Evolutionary conservation across 1,140 invertebrate genomes (phyloP).

Genomic region (Lepidurus couesii): DNA sequence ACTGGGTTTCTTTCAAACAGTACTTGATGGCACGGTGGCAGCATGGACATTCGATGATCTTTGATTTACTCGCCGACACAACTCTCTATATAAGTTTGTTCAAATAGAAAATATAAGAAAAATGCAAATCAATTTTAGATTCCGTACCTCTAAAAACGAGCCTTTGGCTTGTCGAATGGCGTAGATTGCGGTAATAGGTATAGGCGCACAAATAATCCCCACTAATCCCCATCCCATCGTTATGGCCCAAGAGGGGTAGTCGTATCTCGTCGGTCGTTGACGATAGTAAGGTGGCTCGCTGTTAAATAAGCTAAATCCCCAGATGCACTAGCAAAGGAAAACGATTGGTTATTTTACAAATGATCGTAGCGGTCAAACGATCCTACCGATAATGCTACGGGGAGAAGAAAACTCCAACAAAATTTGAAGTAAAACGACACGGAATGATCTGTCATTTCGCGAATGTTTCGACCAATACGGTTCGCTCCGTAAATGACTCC

Average conservation of each 20-base stretch:
- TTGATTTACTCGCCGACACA: slow-evolving; percentile 20
- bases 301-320: slow-evolving; percentile 26
- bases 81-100: slow-evolving; percentile 24
- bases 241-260: slow-evolving; percentile 27
- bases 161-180: slow-evolving; percentile 30
- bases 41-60: slow-evolving; percentile 31
- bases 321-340: slow-evolving; percentile 26
- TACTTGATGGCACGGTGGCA: slow-evolving; percentile 27
- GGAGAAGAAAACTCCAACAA: slow-evolving; percentile 29
- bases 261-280: slow-evolving; percentile 26
- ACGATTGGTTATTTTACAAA: neutral
- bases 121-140: neutral
- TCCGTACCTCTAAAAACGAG: neutral
- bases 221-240: slow-evolving; percentile 30
- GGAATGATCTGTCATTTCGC: slow-evolving; percentile 32
- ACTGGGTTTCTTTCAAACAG: slow-evolving; percentile 31
- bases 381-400: slow-evolving; percentile 24
- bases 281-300: slow-evolving; percentile 13
- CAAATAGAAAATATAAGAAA: neutral
- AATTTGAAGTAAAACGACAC: slow-evolving; percentile 25
- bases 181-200: slow-evolving; percentile 26
- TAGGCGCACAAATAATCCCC: slow-evolving; percentile 24
- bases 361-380: neutral
- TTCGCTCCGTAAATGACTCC: slow-evolving; percentile 28
- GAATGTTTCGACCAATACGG: slow-evolving; percentile 30